phyloP scores from a whole-genome alignment of 1,140 invertebrate species.

The Ceratina japonica region DNA sequence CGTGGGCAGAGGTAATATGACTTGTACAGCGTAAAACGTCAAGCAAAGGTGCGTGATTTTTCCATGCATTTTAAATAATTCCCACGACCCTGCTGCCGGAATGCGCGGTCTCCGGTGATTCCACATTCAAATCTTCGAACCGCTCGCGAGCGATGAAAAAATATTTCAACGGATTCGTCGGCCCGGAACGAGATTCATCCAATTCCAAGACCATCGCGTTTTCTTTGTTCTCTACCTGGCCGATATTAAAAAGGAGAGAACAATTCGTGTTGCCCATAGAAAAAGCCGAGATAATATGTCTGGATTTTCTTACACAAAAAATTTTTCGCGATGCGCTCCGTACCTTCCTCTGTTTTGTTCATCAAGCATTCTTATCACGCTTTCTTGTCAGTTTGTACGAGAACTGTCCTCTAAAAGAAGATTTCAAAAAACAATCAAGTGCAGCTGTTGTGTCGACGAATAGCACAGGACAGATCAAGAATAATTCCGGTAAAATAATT shows the following conservation, averaged over 20 bases:
- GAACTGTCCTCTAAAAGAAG: too few relatives aligned
- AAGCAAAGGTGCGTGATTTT: neutral
- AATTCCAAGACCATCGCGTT: neutral
- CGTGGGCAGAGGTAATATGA: neutral
- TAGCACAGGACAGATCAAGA: too few relatives aligned
- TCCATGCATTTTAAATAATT: slow-evolving; percentile 22
- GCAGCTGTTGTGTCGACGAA: neutral
- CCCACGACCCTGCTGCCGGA: too few relatives aligned
- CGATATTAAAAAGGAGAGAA: neutral
- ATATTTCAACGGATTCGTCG: neutral
- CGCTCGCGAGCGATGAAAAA: neutral
- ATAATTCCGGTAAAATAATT: slow-evolving; percentile 2
- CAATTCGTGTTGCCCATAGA: neutral
- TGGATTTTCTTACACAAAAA: neutral
- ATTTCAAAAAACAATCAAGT: neutral
- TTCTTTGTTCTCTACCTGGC: neutral
- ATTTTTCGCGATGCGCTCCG: neutral
- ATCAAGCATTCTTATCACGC: neutral
- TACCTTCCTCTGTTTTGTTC: neutral
- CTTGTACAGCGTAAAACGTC: neutral
- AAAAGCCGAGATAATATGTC: neutral
- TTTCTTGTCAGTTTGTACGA: neutral
- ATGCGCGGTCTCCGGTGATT: neutral
- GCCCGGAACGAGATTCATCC: neutral
- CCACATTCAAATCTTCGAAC: neutral